Evolutionary conservation across 2,888 invertebrate species (phyloP).

Genomic region (Chloroclystis v-ata): DNA sequence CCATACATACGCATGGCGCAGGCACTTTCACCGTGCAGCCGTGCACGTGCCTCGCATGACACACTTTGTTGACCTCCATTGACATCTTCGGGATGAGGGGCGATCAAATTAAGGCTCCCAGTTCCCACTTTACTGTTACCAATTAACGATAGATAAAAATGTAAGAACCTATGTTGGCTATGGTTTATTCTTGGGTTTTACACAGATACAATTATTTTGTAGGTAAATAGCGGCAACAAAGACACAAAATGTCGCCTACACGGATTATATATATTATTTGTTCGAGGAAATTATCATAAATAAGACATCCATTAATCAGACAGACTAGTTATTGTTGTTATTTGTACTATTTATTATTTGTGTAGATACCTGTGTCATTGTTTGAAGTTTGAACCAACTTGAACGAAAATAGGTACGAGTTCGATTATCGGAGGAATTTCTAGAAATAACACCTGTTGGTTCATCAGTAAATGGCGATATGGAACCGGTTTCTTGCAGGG

Average conservation of each 20-base stretch:
- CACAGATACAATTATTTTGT: too few species aligned
- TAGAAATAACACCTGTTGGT: slow-evolving; percentile 67
- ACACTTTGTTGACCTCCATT: slow-evolving; percentile 50
- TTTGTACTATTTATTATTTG: too few species aligned
- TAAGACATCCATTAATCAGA: too few species aligned
- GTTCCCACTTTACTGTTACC: too few species aligned
- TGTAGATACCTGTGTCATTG: slow-evolving; percentile 4
- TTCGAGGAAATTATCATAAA: too few species aligned
- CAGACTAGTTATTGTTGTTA: too few species aligned
- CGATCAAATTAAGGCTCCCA: neutral
- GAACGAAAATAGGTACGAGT: slow-evolving; percentile 36
- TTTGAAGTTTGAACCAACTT: slow-evolving; percentile 17
- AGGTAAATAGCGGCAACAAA: too few species aligned
- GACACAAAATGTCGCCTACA: too few species aligned
- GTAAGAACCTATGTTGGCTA: too few species aligned
- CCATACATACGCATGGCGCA: slow-evolving; percentile 38
- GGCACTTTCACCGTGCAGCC: slow-evolving; percentile 62
- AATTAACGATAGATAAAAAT: too few species aligned
- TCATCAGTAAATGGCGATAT: slow-evolving; percentile 59
- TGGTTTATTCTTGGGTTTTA: too few species aligned
- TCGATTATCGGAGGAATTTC: slow-evolving; percentile 55
- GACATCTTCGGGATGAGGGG: slow-evolving; percentile 24
- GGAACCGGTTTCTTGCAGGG: slow-evolving; percentile 55
- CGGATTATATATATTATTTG: too few species aligned
- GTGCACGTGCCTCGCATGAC: slow-evolving; percentile 54